Percentiles rank a stretch among this genome's conserved stretches.
Evolutionary conservation across 2,113 vertebrate species (phyloP).

Genomic region (Puma concolor): DNA sequence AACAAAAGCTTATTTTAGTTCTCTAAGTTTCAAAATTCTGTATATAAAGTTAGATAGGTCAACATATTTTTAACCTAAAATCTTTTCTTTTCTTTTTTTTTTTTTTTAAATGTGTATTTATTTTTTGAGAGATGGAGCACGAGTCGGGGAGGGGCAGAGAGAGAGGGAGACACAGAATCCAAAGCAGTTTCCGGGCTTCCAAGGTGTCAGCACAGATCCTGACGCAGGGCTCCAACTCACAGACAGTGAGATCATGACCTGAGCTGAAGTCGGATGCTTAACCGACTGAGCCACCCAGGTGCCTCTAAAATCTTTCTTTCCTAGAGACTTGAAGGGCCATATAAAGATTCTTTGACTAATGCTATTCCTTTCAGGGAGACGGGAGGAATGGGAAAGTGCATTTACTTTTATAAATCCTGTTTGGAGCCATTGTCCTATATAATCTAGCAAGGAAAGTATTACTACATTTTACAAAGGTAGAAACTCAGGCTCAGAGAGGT

Average conservation of each 20-base stretch:
- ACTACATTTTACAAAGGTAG: neutral
- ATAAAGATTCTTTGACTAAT: neutral
- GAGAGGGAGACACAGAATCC: no score
- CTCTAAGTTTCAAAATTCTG: constrained; percentile 19
- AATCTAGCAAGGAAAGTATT: neutral
- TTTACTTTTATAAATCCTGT: neutral
- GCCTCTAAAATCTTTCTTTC: neutral
- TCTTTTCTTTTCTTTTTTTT: neutral
- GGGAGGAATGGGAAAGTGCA: neutral
- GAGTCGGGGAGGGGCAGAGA: no score
- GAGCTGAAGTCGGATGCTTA: no score
- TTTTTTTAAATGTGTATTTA: no score
- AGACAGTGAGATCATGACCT: no score
- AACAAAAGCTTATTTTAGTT: neutral
- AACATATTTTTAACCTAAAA: neutral
- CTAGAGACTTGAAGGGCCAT: neutral
- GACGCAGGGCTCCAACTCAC: no score
- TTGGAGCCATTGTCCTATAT: neutral
- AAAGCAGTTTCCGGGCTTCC: no score
- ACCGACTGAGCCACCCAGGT: no score
- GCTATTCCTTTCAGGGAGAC: neutral
- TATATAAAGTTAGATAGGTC: neutral
- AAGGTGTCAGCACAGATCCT: no score
- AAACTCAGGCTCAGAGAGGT: neutral
- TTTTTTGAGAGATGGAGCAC: no score